Base-by-base conservation (phyloP, 37 sponge, comb jelly and placozoan genomes). In the Oscarella lobularis region DNA sequence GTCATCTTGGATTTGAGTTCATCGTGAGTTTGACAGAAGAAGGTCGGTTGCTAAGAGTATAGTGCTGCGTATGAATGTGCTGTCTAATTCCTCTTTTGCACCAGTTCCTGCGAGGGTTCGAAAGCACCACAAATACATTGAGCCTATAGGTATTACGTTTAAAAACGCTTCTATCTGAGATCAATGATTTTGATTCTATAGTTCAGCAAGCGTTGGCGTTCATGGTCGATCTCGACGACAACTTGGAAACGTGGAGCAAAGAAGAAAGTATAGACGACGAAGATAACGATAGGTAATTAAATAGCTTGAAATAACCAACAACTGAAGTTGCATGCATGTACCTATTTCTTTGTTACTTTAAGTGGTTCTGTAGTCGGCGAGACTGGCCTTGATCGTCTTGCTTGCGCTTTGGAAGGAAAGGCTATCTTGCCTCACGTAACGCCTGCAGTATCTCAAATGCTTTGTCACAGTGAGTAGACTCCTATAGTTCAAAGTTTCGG, bases 331-430 rank as follows among this genome's bases (percentile, higher is more conserved):
- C n/a, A n/a, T n/a, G n/a, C n/a, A n/a, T n/a, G n/a, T n/a, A n/a
- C n/a, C n/a, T n/a, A n/a, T n/a, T n/a, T n/a, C n/a, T n/a, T n/a
- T n/a, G n/a, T n/a, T n/a, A 33, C 74, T 3, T 3, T 37, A 36
- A 87, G 86, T 74, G 89, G 84, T 41, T 78, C 90, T 1, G 81
- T 94, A 5, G 86, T 81, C 31, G 99, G 91, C 29, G 95, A 98
- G 79, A 86, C 87, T 2, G 81, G 87, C 27, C 84, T 98, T 39
- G 95, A 98, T 67, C 87, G 99, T 0, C 78, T 98, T 67, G 88
- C 99, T 38, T 84, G 84, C 60, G 85, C 95, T 4, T 89, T 98
- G 3, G 99, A 95, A 1, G 99, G 99, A 0, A 91, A 88, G 75
- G 81, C 78, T 36, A 72, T 98, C 3, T 84, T 98, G 3, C 99